Evolutionary conservation across 2,888 invertebrate species (phyloP).

Genomic region (Vesta saturnalis): DNA sequence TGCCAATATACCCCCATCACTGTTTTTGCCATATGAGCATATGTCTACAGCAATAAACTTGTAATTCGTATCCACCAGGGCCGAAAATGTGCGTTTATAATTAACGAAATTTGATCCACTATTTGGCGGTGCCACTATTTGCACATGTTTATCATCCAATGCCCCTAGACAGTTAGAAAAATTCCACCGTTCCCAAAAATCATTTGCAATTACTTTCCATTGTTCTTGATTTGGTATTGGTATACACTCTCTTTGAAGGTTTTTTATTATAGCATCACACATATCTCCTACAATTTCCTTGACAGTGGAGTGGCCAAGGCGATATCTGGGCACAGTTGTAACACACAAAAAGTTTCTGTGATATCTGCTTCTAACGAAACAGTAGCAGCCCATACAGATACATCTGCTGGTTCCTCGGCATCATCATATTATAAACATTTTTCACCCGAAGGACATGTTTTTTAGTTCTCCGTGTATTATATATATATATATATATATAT

Average conservation of each 20-base stretch:
- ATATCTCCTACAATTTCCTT: background rate
- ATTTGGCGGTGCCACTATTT: background rate
- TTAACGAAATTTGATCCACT: background rate
- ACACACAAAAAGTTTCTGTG: too few relatives aligned
- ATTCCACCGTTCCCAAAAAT: background rate
- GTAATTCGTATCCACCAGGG: background rate
- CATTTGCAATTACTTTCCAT: background rate
- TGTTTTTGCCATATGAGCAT: background rate
- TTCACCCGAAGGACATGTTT: too few relatives aligned
- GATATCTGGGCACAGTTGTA: too few relatives aligned
- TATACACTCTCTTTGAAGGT: background rate
- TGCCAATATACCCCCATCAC: background rate
- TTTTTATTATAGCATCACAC: background rate
- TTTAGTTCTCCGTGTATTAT: too few relatives aligned
- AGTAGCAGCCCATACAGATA: too few relatives aligned
- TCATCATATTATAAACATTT: too few relatives aligned
- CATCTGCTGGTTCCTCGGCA: too few relatives aligned
- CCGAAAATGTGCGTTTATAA: background rate
- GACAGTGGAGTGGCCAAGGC: background rate
- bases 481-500: too few relatives aligned
- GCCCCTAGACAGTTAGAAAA: background rate
- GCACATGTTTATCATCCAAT: background rate
- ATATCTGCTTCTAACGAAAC: too few relatives aligned
- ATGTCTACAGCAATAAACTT: too few relatives aligned
- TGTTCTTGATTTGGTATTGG: background rate